Evolutionary conservation across 2,888 invertebrate genomes (phyloP).

Genomic region (Salpingus planirostris): DNA sequence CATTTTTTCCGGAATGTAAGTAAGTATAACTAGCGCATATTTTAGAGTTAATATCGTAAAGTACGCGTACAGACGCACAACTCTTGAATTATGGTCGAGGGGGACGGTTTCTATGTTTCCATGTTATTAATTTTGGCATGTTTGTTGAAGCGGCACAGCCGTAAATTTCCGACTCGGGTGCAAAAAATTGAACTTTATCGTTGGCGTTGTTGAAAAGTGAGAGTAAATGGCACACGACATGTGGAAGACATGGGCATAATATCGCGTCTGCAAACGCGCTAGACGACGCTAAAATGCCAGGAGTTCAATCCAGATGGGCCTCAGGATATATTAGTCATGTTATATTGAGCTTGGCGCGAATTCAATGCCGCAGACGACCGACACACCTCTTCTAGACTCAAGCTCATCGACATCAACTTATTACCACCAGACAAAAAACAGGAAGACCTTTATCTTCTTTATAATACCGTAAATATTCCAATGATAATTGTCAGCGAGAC

Average conservation of each 20-base stretch:
- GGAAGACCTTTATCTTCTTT: too few species aligned
- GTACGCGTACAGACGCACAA: too few species aligned
- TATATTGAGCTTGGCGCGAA: constrained; percentile 40
- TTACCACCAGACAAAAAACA: too few species aligned
- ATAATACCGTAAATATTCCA: too few species aligned
- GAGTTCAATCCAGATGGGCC: constrained; percentile 35
- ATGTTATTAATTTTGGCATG: too few species aligned
- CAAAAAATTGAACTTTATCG: too few species aligned
- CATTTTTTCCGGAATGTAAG: constrained; percentile 22
- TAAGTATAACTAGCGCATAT: constrained; percentile 28
- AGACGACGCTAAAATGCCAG: constrained; percentile 16
- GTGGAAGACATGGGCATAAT: constrained; percentile 5
- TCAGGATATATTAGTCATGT: constrained; percentile 40
- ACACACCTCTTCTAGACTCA: constrained; percentile 28
- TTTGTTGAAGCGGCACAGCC: too few species aligned
- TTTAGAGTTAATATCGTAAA: too few species aligned
- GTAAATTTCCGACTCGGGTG: too few species aligned
- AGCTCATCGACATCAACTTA: constrained; percentile 9
- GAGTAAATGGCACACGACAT: constrained; percentile 5
- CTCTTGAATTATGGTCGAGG: too few species aligned
- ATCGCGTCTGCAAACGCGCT: constrained; percentile 5
- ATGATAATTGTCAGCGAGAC: too few species aligned
- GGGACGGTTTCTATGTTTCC: too few species aligned
- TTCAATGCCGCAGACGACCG: constrained; percentile 37
- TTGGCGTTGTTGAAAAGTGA: constrained; percentile 4